Evolutionary conservation across 2,113 vertebrate species (phyloP).

Genomic region (Orycteropus afer): DNA sequence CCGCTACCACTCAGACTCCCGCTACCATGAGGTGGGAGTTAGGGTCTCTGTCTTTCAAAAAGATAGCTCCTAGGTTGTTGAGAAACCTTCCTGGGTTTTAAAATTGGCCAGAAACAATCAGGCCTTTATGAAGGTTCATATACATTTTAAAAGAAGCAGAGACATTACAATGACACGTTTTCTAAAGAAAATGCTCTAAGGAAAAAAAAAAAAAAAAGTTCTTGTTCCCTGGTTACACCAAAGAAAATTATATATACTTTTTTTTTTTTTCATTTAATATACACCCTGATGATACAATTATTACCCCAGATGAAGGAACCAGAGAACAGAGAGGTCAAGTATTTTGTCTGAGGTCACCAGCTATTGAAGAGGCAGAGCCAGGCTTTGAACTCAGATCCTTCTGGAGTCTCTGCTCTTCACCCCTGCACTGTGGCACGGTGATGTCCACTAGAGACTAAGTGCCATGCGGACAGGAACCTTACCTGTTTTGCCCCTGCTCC

Average conservation of each 20-base stretch:
- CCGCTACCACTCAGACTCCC: background rate
- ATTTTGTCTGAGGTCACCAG: background rate
- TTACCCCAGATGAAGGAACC: background rate
- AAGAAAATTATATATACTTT: background rate
- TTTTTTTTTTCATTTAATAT: too few relatives aligned
- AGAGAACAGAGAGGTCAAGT: background rate
- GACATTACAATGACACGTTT: background rate
- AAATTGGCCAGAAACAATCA: background rate
- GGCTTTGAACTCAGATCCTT: background rate
- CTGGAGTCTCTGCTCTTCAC: background rate
- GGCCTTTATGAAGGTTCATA: background rate
- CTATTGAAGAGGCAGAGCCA: background rate
- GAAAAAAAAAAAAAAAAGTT: background rate
- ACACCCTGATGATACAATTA: too few relatives aligned
- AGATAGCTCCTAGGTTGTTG: background rate
- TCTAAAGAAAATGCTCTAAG: background rate
- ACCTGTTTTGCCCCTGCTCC: background rate
- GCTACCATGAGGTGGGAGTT: background rate
- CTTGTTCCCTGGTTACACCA: background rate
- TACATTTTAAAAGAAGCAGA: background rate
- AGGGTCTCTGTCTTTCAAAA: background rate
- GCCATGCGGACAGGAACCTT: background rate
- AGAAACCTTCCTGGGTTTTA: background rate
- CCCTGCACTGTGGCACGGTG: too few relatives aligned
- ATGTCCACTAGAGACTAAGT: background rate